These are phyloP conservation scores for Melieria crassipennis DNA, from an alignment of 2,888 invertebrate genomes.

Conservation along the genomic window DNA sequence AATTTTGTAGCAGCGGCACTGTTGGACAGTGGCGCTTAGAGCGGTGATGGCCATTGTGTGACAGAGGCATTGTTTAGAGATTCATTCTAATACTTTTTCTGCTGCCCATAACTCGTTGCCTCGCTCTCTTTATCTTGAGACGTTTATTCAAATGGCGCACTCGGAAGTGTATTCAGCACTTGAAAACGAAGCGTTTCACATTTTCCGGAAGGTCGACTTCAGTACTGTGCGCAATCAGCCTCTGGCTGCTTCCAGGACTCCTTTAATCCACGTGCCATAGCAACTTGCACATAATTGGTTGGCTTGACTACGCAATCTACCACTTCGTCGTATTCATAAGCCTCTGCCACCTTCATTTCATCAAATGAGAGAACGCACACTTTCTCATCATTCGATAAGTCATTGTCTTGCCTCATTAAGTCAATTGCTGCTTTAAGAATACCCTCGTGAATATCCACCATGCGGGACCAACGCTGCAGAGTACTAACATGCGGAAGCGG, in stretches of 20 bases:
- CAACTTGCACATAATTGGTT: slow-evolving; percentile 33
- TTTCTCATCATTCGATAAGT: slow-evolving; percentile 16
- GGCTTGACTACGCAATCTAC: slow-evolving; percentile 15
- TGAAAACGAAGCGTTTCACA: background rate
- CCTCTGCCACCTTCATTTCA: slow-evolving; percentile 35
- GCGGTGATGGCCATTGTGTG: too few species aligned
- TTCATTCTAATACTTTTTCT: slow-evolving; percentile 1
- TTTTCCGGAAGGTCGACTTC: too few species aligned
- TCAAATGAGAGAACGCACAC: slow-evolving; percentile 39
- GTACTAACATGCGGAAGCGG: background rate
- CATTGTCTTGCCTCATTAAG: background rate
- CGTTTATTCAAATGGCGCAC: background rate
- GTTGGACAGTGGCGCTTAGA: too few species aligned
- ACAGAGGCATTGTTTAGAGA: background rate
- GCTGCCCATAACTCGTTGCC: background rate
- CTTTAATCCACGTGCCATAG: slow-evolving; percentile 7
- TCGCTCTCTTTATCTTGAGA: background rate
- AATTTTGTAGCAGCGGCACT: too few species aligned
- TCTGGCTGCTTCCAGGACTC: slow-evolving; percentile 38
- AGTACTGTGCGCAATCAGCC: too few species aligned
- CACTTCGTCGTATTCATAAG: slow-evolving; percentile 24
- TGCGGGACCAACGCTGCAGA: background rate
- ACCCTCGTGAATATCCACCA: background rate
- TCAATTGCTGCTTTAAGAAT: background rate
- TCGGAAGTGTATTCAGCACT: slow-evolving; percentile 5